A percentile compares a stretch with the other conserved stretches of the same genome.
These are phyloP conservation scores for Apotomis capreana DNA, from an alignment of 2,888 invertebrate species.

Conservation along the genomic window DNA sequence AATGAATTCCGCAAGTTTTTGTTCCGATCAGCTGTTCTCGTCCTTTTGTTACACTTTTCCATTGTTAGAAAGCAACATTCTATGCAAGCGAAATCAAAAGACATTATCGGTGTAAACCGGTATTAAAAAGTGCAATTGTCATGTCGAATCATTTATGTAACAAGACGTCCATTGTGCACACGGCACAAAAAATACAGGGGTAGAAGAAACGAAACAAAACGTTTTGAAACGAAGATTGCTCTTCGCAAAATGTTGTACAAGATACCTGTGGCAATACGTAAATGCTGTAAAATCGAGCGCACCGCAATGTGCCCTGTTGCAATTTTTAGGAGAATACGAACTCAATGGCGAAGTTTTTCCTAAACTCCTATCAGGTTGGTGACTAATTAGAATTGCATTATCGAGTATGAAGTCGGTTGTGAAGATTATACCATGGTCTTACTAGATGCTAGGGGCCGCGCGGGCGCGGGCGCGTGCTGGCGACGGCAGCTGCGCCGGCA, in stretches of 20 bases:
- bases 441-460: slow-evolving; percentile 44
- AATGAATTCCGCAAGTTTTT: slow-evolving; percentile 16
- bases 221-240: not conserved
- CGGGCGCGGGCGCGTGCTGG: slow-evolving; percentile 53
- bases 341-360: no score
- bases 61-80: slow-evolving; percentile 25
- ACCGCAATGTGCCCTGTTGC: no score
- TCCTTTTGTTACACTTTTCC: slow-evolving; percentile 47
- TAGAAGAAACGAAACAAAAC: not conserved
- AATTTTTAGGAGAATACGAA: no score
- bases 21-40: slow-evolving; percentile 51
- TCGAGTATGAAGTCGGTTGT: slow-evolving; percentile 8
- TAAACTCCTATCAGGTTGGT: no score
- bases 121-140: not conserved
- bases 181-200: not conserved
- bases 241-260: no score
- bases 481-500: slow-evolving; percentile 73
- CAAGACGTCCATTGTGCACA: not conserved
- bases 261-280: no score
- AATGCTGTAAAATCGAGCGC: no score
- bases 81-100: slow-evolving; percentile 45
- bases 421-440: slow-evolving; percentile 16
- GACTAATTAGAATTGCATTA: slow-evolving; percentile 12
- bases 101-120: slow-evolving; percentile 47
- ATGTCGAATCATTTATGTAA: not conserved